Base-by-base conservation (phyloP, 2,888 invertebrate species). In the Chloroclysta siterata region DNA sequence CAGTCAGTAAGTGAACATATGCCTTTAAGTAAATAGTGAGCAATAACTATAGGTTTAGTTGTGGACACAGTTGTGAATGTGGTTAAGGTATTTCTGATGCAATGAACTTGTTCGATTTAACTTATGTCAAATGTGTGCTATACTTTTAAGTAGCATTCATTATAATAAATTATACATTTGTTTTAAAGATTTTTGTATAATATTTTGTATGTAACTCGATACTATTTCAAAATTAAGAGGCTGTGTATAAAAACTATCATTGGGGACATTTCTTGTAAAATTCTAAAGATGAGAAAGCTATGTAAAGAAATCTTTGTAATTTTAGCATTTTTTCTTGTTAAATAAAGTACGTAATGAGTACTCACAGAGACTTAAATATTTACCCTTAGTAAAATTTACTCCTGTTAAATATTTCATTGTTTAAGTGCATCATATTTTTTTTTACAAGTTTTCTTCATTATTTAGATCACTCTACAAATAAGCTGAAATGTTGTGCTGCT, bases 21-120 rank as follows among this genome's bases (percentile, higher is more conserved):
- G 84, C 85, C 89, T 83, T 81, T 85, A 78, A 82, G 76, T 76
- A 89, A 89, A 83, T 85, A 84, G 87, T 83, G 86, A 86, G 85
- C 84, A 84, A 81, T 76, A 41, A 61, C 55, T 53, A 44, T 61
- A 58, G 42, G 41, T 67, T 66, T 52, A 53, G 48, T 39, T 55
- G 66, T 62, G 66, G 60, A 59, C 63, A 65, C 46, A 53, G 47
- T 39, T 55, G 68, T 62, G 66, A 63, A 54, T 63, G 60, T 55
- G 51, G 61, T 53, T 51, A 55, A 58, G 50, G 53, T 62, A 53
- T 55, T 55, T 60, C 56, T 63, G 48, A 59, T 41, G 50, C 52
- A 33, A 64, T 68, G 69, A 63, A 71, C 68, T 69, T 60, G 33
- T 60, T 50, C 22, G 28, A 57, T 57, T 29, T 44, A 53, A 36